phyloP scores from a whole-genome alignment of 2,113 vertebrate species.

The Struthidea cinerea region DNA sequence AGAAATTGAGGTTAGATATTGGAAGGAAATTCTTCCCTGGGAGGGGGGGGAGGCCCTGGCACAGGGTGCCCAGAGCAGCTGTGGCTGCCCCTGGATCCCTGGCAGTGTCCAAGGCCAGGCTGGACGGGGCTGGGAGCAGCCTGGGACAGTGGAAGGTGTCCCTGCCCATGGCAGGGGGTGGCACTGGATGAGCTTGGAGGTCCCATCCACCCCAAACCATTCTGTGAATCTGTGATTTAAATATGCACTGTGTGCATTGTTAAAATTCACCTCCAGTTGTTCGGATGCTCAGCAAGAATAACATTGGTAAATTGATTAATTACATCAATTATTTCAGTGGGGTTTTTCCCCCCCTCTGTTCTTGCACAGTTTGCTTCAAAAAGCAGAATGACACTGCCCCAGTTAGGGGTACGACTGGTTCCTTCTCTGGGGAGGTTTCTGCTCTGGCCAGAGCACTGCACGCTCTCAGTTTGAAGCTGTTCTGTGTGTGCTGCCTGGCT shows the following conservation, averaged over 20 bases:
- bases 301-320: conserved; percentile 29
- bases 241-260: neutral
- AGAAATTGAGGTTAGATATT: neutral
- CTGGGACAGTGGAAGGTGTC: neutral
- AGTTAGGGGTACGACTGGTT: neutral
- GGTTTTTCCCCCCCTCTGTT: neutral
- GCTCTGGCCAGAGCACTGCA: neutral
- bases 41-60: neutral
- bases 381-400: neutral
- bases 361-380: neutral
- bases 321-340: neutral
- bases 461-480: neutral
- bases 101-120: neutral
- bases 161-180: neutral
- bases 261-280: neutral
- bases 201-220: neutral
- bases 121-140: fast-evolving
- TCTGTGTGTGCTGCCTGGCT: neutral
- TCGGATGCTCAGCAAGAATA: neutral
- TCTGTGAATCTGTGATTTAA: neutral
- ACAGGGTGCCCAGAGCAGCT: neutral
- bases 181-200: fast-evolving
- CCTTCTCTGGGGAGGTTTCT: neutral
- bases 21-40: fast-evolving
- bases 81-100: neutral